phyloP scores from a whole-genome alignment of 2,797 vertebrate genomes.

The Channallabes apus region DNA sequence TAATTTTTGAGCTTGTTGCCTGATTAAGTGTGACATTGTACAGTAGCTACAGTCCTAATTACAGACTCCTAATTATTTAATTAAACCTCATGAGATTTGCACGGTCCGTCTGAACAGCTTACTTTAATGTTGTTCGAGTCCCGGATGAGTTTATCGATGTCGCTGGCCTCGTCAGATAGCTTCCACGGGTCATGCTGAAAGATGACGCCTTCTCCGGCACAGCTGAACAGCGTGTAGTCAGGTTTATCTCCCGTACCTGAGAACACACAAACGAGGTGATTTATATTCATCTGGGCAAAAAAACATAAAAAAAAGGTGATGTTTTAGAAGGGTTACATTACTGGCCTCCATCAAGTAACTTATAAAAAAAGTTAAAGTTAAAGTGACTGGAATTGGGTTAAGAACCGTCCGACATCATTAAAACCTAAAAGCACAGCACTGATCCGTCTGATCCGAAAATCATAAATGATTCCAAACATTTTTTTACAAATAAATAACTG shows the following conservation, averaged over 20 bases:
- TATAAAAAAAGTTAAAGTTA: no score
- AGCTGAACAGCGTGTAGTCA: slow-evolving; percentile 87
- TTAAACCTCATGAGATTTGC: neutral
- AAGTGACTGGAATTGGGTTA: no score
- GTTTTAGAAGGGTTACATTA: no score
- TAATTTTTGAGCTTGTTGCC: neutral
- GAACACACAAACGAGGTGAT: slow-evolving; percentile 2
- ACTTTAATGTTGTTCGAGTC: slow-evolving; percentile 91
- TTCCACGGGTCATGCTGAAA: slow-evolving; percentile 89
- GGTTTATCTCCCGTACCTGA: slow-evolving; percentile 74
- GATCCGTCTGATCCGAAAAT: no score
- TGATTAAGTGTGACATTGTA: no score
- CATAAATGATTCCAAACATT: no score
- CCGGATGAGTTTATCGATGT: slow-evolving; percentile 89
- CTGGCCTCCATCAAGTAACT: no score
- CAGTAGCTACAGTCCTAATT: neutral
- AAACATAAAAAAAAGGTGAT: no score
- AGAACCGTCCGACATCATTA: no score
- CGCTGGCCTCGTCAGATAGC: slow-evolving; percentile 81
- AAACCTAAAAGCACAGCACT: no score
- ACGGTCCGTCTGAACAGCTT: neutral
- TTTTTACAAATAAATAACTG: no score
- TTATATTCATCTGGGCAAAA: neutral
- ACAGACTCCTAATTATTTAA: neutral
- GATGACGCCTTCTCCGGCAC: slow-evolving; percentile 90